These are phyloP conservation scores for Procambarus virginalis DNA, from an alignment of 1,140 invertebrate species.

Conservation along the genomic window DNA sequence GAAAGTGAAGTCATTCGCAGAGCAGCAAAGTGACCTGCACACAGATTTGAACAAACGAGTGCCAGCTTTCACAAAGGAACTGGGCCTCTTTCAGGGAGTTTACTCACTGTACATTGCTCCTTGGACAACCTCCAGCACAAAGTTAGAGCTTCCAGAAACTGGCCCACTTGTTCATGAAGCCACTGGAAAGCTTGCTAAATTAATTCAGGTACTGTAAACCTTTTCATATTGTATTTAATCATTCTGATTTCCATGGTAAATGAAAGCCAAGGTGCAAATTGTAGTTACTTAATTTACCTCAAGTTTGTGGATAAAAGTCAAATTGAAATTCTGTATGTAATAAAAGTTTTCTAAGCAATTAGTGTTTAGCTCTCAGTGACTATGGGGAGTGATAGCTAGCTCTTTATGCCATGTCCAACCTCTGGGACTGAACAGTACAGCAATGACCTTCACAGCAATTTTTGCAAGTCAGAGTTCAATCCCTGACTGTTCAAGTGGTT, in stretches of 20 bases:
- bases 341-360: not conserved
- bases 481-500: no score
- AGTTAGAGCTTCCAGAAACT: constrained; percentile 38
- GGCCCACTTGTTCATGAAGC: constrained; percentile 37
- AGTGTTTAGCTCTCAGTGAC: no score
- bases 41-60: not conserved
- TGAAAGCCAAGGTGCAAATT: not conserved
- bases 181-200: constrained; percentile 4
- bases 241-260: not conserved
- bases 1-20: not conserved
- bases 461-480: no score
- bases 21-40: constrained; percentile 3
- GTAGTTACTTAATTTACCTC: no score
- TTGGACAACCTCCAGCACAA: constrained; percentile 22
- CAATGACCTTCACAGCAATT: no score
- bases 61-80: constrained; percentile 22
- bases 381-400: no score
- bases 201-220: constrained; percentile 9
- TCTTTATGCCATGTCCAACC: no score
- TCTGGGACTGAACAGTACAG: no score
- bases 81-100: constrained; percentile 23
- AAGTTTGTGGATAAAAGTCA: not conserved
- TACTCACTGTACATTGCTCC: constrained; percentile 36
- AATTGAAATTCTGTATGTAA: not conserved
- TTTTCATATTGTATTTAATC: no score